These are phyloP conservation scores for Corythucha ciliata DNA, from an alignment of 2,888 invertebrate species.

Conservation along the genomic window DNA sequence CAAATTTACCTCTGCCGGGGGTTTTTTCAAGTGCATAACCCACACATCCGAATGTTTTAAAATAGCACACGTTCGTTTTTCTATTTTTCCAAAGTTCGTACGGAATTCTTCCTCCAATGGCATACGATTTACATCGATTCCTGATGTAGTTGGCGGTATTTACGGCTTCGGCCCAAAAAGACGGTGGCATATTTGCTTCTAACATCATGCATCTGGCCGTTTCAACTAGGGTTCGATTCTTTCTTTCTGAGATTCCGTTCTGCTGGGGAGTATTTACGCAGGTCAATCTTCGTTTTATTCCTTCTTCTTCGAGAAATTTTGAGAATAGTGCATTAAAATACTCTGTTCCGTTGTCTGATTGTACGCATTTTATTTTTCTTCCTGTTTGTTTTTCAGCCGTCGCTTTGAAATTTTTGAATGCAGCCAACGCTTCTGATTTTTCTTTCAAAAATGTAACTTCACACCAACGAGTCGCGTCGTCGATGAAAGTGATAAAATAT, in stretches of 20 bases:
- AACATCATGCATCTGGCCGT: conserved; percentile 36
- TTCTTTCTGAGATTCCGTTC: conserved; percentile 39
- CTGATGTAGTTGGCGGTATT: conserved; percentile 37
- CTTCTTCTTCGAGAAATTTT: conserved; percentile 31
- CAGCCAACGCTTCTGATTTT: conserved; percentile 1
- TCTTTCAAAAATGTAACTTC: conserved; percentile 32
- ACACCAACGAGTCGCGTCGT: conserved; percentile 34
- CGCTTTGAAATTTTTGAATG: background rate
- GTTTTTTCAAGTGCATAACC: background rate
- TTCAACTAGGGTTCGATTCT: conserved; percentile 38
- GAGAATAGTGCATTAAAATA: conserved; percentile 32
- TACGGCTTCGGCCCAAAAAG: conserved; percentile 36
- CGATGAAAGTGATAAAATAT: conserved; percentile 35
- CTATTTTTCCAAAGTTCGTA: background rate
- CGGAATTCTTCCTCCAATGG: background rate
- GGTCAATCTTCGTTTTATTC: conserved; percentile 34
- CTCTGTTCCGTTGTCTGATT: conserved; percentile 34
- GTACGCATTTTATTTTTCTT: conserved; percentile 30
- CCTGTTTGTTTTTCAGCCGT: conserved; percentile 33
- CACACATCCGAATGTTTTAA: background rate
- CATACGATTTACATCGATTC: conserved; percentile 34
- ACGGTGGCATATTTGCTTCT: conserved; percentile 30
- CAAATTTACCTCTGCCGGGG: too few species aligned
- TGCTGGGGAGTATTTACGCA: conserved; percentile 37
- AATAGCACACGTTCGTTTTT: background rate